A percentile compares a stretch with the other conserved stretches of the same genome.
Evolutionary conservation across 2,113 vertebrate genomes (phyloP).

Genomic region (Orthonyx spaldingii): DNA sequence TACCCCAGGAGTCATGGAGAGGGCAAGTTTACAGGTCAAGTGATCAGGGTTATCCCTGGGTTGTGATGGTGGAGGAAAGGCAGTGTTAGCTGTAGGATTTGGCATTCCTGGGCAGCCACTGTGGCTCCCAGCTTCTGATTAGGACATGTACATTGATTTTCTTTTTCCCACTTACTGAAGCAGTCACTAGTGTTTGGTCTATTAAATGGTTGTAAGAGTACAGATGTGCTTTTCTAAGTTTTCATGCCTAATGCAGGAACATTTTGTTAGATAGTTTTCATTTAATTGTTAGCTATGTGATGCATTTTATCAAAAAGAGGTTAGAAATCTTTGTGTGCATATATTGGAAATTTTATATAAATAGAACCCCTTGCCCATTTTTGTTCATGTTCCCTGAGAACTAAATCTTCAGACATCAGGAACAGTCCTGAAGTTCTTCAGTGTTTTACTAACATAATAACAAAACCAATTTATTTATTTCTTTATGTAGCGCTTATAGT

Average conservation of each 20-base stretch:
- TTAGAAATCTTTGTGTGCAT: background rate
- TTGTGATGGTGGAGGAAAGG: background rate
- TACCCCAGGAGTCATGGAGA: background rate
- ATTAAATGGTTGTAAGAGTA: background rate
- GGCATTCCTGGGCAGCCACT: background rate
- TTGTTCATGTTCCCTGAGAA: background rate
- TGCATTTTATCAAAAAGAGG: background rate
- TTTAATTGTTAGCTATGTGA: background rate
- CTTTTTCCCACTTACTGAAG: background rate
- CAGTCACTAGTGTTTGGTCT: background rate
- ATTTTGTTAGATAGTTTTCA: background rate
- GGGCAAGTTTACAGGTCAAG: background rate
- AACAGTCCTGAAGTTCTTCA: background rate
- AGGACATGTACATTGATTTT: accelerated
- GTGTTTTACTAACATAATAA: background rate
- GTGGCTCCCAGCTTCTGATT: background rate
- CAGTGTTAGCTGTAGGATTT: background rate
- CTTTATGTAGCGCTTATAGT: background rate
- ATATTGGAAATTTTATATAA: background rate
- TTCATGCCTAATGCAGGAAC: background rate
- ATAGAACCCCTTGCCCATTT: background rate
- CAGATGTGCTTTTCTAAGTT: background rate
- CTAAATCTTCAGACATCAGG: background rate
- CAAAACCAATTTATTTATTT: background rate
- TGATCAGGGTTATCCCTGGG: background rate